These are phyloP conservation scores for Conchocele bisecta DNA, from an alignment of 2,888 invertebrate species.

Conservation along the genomic window DNA sequence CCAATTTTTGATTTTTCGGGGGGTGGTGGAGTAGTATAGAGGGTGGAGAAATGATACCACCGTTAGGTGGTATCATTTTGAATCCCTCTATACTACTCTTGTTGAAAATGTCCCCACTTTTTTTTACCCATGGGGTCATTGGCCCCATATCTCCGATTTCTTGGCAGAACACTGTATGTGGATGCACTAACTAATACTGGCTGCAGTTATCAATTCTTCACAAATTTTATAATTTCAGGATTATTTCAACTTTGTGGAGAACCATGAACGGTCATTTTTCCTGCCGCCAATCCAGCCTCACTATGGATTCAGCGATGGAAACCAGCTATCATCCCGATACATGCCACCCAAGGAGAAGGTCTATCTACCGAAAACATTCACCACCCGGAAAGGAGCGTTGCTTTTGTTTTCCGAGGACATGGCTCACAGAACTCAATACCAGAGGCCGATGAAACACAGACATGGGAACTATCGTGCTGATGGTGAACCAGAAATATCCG, in stretches of 20 bases:
- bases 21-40: too few species aligned
- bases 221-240: too few species aligned
- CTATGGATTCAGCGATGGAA: slow-evolving; percentile 54
- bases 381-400: slow-evolving; percentile 81
- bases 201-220: too few species aligned
- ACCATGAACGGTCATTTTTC: slow-evolving; percentile 63
- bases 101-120: too few species aligned
- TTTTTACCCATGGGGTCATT: too few species aligned
- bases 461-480: slow-evolving; percentile 29
- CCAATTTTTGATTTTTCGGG: too few species aligned
- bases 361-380: slow-evolving; percentile 81
- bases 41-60: too few species aligned
- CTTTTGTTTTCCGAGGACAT: slow-evolving; percentile 82
- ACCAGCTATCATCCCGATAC: slow-evolving; percentile 53
- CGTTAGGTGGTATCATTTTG: too few species aligned
- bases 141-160: too few species aligned
- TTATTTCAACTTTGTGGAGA: slow-evolving; percentile 76
- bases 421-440: slow-evolving; percentile 65
- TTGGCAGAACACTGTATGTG: too few species aligned
- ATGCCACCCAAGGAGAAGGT: slow-evolving; percentile 62
- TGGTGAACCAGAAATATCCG: slow-evolving; percentile 27
- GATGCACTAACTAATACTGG: too few species aligned
- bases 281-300: slow-evolving; percentile 67
- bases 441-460: slow-evolving; percentile 38
- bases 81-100: too few species aligned